phyloP scores from a whole-genome alignment of 2,113 vertebrate species.

The Panurus biarmicus region DNA sequence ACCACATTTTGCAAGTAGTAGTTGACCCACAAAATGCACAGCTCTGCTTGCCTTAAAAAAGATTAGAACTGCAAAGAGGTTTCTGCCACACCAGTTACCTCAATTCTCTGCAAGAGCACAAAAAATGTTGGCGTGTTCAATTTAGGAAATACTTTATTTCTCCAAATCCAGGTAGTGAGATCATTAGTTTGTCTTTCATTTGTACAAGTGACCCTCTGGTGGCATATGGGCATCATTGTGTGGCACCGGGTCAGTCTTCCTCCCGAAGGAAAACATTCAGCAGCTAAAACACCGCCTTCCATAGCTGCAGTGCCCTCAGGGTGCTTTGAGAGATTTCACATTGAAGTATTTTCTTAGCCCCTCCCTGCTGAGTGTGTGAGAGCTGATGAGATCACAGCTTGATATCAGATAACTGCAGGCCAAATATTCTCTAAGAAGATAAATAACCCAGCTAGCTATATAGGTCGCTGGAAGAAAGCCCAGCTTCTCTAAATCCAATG shows the following conservation, averaged over 20 bases:
- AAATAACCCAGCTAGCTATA: conserved; percentile 27
- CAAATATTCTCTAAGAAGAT: conserved; percentile 51
- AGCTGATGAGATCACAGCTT: conserved; percentile 61
- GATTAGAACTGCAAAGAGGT: background rate
- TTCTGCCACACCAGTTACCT: background rate
- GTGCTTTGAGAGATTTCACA: conserved; percentile 15
- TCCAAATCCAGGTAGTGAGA: background rate
- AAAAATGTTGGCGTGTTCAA: background rate
- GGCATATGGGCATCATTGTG: background rate
- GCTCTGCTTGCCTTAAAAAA: background rate
- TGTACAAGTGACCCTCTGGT: background rate
- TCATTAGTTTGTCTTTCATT: background rate
- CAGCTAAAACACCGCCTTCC: background rate
- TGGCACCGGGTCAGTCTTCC: background rate
- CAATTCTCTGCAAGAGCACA: background rate
- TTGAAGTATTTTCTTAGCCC: conserved; percentile 52
- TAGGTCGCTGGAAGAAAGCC: conserved; percentile 19
- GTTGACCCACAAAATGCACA: background rate
- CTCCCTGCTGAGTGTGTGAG: conserved; percentile 49
- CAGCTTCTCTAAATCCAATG: background rate
- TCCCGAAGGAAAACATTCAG: background rate
- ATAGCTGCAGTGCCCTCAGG: background rate
- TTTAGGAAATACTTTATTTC: background rate
- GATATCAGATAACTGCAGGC: conserved; percentile 49
- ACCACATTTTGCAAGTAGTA: background rate